Conservation (phyloP, 2,888 invertebrate species). For the Melanchra persicariae region DNA sequence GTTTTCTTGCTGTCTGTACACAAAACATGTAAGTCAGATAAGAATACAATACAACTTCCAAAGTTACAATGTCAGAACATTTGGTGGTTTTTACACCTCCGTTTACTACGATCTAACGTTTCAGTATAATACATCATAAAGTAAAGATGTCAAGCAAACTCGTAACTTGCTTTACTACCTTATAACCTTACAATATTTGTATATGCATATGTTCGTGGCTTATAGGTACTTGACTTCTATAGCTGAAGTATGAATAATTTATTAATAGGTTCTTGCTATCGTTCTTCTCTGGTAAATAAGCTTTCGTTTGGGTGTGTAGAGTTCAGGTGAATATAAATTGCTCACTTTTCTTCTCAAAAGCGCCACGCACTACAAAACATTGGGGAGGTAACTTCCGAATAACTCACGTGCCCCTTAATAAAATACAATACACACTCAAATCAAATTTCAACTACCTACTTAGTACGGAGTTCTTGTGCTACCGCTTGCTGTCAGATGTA, state of each 20-base stretch:
- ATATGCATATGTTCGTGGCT: slow-evolving; percentile 33
- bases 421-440: too few species aligned
- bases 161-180: slow-evolving; percentile 36
- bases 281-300: background rate
- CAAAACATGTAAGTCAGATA: background rate
- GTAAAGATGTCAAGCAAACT: slow-evolving; percentile 28
- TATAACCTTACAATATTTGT: slow-evolving; percentile 43
- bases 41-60: slow-evolving; percentile 19
- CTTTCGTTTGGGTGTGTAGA: background rate
- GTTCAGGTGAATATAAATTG: background rate
- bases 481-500: too few species aligned
- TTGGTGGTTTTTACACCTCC: slow-evolving; percentile 56
- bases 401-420: background rate
- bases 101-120: slow-evolving; percentile 51
- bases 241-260: slow-evolving; percentile 39
- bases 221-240: slow-evolving; percentile 34
- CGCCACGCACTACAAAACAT: background rate
- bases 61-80: slow-evolving; percentile 36
- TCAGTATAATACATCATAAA: slow-evolving; percentile 57
- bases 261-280: background rate
- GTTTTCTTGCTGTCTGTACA: background rate
- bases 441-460: too few species aligned
- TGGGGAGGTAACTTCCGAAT: too few species aligned
- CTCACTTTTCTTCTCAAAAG: background rate
- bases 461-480: too few species aligned